Base-by-base conservation (phyloP, 2,797 vertebrate genomes). In the Myioborus miniatus region DNA sequence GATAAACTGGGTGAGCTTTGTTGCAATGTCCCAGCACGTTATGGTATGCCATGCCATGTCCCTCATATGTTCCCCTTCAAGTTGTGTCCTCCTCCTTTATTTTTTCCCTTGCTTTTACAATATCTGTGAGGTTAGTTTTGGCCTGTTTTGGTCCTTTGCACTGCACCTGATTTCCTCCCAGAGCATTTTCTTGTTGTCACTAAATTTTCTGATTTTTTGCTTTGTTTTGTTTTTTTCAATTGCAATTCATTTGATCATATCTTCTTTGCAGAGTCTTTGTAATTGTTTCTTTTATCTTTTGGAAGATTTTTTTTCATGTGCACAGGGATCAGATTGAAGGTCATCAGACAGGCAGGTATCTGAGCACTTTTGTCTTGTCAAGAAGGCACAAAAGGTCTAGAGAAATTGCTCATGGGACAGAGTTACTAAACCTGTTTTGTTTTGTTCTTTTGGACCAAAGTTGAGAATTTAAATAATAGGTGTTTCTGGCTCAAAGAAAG, bases 261-360 rank as follows among this genome's bases (percentile, higher is more conserved):
- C 53, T n/a, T 32, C 30, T 55, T n/a, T n/a, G 30, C 19, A 53
- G 52, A 53, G 12, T 34, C 21, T 15, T 34, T 56, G 14, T 34
- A 34, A 56, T 23, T 34, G n/a, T 34, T 56, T 56, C 21, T 56
- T 56, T 56, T 56, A 22, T 34, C 55, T 11, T 56, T 56, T 1
- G 1, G 9, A 56, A 24, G n/a, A 24, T 56, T 34, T 34, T 5
- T 5, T 56, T 16, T 11, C 11, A 55, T 0, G 7, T 16, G 53
- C 36, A 21, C 10, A 11, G 24, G 52, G 36, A 36, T 36, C 36
- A 50, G 72, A 27, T 18, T 46, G 23, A 32, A 80, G 12, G 15
- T 32, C 34, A 26, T 27, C 4, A 15, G 41, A 59, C 3, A 11
- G 24, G 44, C 5, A 34, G 10, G 24, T 11, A 49, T 12, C 50